Conservation (phyloP, 64 coral and sea anemone species). For the Montipora sp. region DNA sequence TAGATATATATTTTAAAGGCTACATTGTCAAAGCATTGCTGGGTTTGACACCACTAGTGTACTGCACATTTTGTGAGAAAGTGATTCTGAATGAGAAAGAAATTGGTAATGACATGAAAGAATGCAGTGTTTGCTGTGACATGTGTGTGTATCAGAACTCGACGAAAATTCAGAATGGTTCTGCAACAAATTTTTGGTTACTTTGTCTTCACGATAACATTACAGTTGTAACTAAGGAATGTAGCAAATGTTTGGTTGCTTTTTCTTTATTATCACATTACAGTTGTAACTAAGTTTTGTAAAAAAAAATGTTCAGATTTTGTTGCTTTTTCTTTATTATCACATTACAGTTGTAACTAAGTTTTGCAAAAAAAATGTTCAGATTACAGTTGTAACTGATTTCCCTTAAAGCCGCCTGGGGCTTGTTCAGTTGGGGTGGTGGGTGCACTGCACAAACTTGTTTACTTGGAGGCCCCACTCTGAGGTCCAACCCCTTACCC, state of each 20-base stretch:
- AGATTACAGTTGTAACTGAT: neutral
- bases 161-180: conserved; percentile 13
- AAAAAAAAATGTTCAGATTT: neutral
- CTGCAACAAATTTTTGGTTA: neutral
- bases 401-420: neutral
- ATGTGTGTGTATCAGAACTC: neutral
- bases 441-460: neutral
- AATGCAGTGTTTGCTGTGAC: neutral
- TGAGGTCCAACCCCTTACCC: neutral
- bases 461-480: neutral
- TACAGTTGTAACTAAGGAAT: conserved; percentile 1
- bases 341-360: neutral
- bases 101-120: neutral
- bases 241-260: conserved; percentile 5
- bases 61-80: neutral
- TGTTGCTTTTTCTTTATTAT: conserved; percentile 3
- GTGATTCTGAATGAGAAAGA: neutral
- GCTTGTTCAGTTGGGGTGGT: no score
- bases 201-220: neutral
- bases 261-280: conserved; percentile 1
- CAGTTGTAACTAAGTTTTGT: neutral
- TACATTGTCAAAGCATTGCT: conserved; percentile 20
- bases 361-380: neutral
- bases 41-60: conserved; percentile 1
- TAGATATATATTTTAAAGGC: conserved; percentile 11